phyloP scores from a whole-genome alignment of 1,140 invertebrate species.

The Diachasma alloeum region DNA sequence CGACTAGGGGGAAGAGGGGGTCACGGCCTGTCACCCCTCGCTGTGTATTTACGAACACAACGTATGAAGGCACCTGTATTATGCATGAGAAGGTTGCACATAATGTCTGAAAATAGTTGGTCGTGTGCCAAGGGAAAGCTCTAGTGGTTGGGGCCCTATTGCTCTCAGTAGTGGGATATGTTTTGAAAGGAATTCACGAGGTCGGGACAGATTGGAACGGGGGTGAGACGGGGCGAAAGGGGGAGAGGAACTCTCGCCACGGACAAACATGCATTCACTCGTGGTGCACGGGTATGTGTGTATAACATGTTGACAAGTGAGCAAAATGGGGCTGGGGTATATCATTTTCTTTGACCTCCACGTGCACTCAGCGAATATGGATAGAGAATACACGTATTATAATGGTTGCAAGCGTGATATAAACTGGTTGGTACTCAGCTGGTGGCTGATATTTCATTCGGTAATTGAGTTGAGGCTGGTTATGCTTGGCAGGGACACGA shows the following conservation, averaged over 20 bases:
- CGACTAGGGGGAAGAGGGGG: constrained; percentile 16
- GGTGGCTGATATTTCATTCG: not conserved
- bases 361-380: not conserved
- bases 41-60: constrained; percentile 3
- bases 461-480: not conserved
- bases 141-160: not conserved
- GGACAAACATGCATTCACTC: not conserved
- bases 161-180: not conserved
- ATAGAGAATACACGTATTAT: not conserved
- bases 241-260: not conserved
- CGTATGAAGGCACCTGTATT: constrained; percentile 27
- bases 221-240: not conserved
- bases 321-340: not conserved
- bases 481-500: not conserved
- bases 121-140: constrained; percentile 13
- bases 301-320: not conserved
- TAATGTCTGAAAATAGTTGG: constrained; percentile 24
- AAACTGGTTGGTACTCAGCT: not conserved
- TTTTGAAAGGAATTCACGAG: constrained; percentile 24
- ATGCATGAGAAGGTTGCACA: constrained; percentile 28
- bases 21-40: constrained; percentile 23
- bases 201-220: not conserved
- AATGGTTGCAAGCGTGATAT: not conserved
- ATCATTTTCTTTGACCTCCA: constrained; percentile 7
- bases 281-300: not conserved